These are phyloP conservation scores for Lacanobia oleracea DNA, from an alignment of 2,888 invertebrate genomes.

Conservation along the genomic window DNA sequence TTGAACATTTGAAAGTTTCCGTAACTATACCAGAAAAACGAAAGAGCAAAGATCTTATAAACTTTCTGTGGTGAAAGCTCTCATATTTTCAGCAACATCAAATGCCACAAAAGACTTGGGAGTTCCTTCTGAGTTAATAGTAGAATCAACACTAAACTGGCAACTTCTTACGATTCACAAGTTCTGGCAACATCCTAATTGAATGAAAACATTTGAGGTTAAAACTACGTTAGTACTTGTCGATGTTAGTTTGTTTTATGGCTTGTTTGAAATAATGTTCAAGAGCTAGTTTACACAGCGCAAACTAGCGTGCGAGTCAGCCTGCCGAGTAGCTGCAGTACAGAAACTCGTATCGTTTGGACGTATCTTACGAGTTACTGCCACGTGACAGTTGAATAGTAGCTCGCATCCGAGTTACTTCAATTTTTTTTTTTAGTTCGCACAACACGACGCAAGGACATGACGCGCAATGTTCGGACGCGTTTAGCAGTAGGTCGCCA, in stretches of 20 bases:
- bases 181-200: slow-evolving; percentile 56
- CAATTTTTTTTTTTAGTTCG: too few species aligned
- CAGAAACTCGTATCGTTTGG: too few species aligned
- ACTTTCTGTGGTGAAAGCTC: slow-evolving; percentile 30
- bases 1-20: slow-evolving; percentile 14
- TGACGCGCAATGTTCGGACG: too few species aligned
- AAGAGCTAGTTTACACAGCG: too few species aligned
- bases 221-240: slow-evolving; percentile 43
- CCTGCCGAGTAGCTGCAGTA: too few species aligned
- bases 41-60: slow-evolving; percentile 23
- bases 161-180: slow-evolving; percentile 48
- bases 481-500: too few species aligned
- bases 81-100: slow-evolving; percentile 51
- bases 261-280: too few species aligned
- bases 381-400: too few species aligned
- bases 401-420: too few species aligned
- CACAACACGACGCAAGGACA: too few species aligned
- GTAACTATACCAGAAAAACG: slow-evolving; percentile 24
- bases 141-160: slow-evolving; percentile 44
- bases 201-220: slow-evolving; percentile 59
- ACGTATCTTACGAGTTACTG: too few species aligned
- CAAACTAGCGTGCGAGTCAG: too few species aligned
- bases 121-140: slow-evolving; percentile 45
- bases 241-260: slow-evolving; percentile 5
- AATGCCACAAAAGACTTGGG: slow-evolving; percentile 52